Percentiles rank a stretch among this genome's conserved stretches.
These are phyloP conservation scores for Brachyistius frenatus DNA, from an alignment of 2,113 vertebrate species.

Conservation along the genomic window DNA sequence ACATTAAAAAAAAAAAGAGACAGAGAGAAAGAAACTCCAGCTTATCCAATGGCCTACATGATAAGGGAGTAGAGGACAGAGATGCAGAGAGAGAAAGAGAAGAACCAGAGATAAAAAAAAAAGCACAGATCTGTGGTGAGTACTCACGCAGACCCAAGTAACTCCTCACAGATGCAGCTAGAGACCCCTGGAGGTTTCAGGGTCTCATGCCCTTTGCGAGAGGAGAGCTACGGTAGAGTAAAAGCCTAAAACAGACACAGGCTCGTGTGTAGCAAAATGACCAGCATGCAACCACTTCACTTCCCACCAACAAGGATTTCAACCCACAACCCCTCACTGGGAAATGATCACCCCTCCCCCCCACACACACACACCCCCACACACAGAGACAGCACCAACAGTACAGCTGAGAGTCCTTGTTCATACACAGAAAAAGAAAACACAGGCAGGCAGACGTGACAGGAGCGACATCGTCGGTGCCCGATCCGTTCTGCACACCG, in stretches of 20 bases:
- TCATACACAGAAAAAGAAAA: too few relatives aligned
- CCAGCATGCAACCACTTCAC: slow-evolving; percentile 85
- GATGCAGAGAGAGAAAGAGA: slow-evolving; percentile 37
- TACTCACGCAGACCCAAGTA: slow-evolving; percentile 97
- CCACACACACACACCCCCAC: neutral
- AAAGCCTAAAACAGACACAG: slow-evolving; percentile 99
- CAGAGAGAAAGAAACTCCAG: neutral
- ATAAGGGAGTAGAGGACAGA: slow-evolving; percentile 48
- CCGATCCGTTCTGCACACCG: too few relatives aligned
- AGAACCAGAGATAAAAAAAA: slow-evolving; percentile 56
- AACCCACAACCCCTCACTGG: neutral
- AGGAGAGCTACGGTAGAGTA: slow-evolving; percentile 93
- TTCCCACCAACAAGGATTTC: slow-evolving; percentile 34
- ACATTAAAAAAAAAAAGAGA: neutral
- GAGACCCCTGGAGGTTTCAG: slow-evolving; percentile 96
- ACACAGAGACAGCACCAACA: slow-evolving; percentile 14
- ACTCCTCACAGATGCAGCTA: slow-evolving; percentile 99
- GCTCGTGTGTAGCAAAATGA: slow-evolving; percentile 98
- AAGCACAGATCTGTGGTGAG: slow-evolving; percentile 90
- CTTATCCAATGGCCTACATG: slow-evolving; percentile 44
- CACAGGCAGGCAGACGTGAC: too few relatives aligned
- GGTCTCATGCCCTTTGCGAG: slow-evolving; percentile 95
- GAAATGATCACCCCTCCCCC: neutral
- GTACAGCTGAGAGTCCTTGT: neutral
- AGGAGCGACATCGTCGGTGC: too few relatives aligned